These are phyloP conservation scores for Aurelia aurita complex sp. Pacific DNA, from an alignment of 30 jellyfish, hydroid and myxozoan species.

Conservation along the genomic window DNA sequence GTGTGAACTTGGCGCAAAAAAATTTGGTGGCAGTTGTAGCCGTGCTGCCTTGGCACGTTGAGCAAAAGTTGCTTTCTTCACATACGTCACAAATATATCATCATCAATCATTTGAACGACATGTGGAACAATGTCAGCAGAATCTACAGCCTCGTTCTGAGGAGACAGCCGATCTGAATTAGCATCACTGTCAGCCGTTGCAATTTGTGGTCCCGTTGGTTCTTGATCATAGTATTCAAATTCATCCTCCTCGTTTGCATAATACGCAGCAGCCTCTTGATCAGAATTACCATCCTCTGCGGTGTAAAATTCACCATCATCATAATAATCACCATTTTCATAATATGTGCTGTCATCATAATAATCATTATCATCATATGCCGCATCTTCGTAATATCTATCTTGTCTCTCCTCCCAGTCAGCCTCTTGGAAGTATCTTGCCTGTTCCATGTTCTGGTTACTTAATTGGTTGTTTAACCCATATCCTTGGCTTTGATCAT, in stretches of 20 bases:
- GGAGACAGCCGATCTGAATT: conserved; percentile 47
- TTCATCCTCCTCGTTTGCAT: conserved; percentile 36
- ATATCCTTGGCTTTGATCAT: no score
- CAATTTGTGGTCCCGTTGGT: conserved; percentile 1
- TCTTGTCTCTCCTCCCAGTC: conserved; percentile 78
- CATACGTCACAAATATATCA: conserved; percentile 75
- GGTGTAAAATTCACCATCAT: conserved; percentile 55
- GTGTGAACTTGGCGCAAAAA: conserved; percentile 47
- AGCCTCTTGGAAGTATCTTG: conserved; percentile 32
- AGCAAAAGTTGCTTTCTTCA: conserved; percentile 70
- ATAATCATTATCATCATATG: conserved; percentile 24
- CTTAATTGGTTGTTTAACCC: no score
- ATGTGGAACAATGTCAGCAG: conserved; percentile 44
- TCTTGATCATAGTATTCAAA: conserved; percentile 57
- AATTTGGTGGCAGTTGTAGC: conserved; percentile 79
- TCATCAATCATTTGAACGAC: conserved; percentile 80
- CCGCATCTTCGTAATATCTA: conserved; percentile 71
- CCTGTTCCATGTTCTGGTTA: conserved; percentile 58
- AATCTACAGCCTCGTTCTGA: conserved; percentile 16
- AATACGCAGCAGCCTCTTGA: conserved; percentile 49
- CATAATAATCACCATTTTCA: conserved; percentile 49
- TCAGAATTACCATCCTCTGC: conserved; percentile 56
- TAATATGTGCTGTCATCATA: conserved; percentile 45
- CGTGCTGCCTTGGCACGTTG: conserved; percentile 81
- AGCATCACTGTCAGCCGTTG: conserved; percentile 66